Evolutionary conservation across 2,113 vertebrate genomes (phyloP).

Genomic region (Tiliqua scincoides): DNA sequence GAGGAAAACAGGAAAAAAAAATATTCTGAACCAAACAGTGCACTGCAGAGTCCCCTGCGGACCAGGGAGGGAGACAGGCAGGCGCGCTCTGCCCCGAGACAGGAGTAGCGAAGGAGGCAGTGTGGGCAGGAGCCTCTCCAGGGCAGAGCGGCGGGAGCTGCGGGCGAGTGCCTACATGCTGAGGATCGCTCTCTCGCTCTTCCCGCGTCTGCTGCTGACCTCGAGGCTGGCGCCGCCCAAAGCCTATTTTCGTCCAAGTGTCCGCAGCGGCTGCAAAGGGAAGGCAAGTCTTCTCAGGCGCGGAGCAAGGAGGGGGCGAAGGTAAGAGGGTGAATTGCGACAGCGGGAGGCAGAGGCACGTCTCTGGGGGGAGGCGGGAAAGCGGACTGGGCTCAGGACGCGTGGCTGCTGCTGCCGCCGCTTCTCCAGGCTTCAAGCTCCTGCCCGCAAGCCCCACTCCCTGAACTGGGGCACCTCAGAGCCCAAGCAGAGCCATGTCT

Average conservation of each 20-base stretch:
- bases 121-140: not conserved
- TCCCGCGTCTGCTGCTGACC: not conserved
- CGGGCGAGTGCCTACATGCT: not conserved
- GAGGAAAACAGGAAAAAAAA: too few species aligned
- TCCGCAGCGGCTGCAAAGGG: not conserved
- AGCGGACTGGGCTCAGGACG: not conserved
- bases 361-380: not conserved
- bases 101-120: not conserved
- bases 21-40: too few species aligned
- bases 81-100: not conserved
- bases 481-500: too few species aligned
- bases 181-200: slow-evolving; percentile 4
- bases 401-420: not conserved
- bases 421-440: too few species aligned
- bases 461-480: not conserved
- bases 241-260: slow-evolving; percentile 12
- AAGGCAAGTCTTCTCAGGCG: not conserved
- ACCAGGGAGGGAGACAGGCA: too few species aligned
- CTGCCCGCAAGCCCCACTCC: not conserved
- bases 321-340: not conserved
- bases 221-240: slow-evolving; percentile 1
- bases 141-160: too few species aligned
- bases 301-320: not conserved
- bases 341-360: not conserved
- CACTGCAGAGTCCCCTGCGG: too few species aligned